phyloP scores from a whole-genome alignment of 2,113 vertebrate genomes.

The Sturnira hondurensis region DNA sequence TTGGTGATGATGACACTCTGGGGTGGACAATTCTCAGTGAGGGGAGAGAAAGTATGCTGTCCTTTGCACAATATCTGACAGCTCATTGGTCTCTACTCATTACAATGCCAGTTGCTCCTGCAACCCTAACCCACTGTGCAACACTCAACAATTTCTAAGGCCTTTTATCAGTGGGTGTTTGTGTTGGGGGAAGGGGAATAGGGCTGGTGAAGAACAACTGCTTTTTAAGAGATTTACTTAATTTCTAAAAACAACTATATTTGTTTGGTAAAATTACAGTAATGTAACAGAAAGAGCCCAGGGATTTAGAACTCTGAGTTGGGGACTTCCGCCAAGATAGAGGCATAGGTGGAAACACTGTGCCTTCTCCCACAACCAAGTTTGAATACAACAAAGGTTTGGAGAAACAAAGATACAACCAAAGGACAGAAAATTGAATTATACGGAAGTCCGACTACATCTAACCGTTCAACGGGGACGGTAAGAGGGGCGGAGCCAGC shows the following conservation, averaged over 20 bases:
- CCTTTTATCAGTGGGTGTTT: neutral
- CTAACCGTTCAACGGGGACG: no score
- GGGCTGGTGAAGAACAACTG: neutral
- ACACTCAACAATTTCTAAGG: neutral
- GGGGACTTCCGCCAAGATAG: no score
- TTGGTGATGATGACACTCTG: neutral
- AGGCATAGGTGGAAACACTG: no score
- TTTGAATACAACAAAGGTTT: no score
- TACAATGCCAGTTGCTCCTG: neutral
- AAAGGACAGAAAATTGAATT: no score
- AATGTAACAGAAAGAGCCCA: neutral
- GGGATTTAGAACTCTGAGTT: neutral
- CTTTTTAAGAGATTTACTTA: conserved; percentile 6
- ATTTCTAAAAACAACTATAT: neutral
- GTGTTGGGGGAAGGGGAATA: neutral
- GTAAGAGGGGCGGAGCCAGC: no score
- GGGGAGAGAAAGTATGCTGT: no score
- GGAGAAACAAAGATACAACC: no score
- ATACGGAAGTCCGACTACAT: no score
- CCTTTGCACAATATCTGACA: neutral
- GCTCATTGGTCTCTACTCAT: neutral
- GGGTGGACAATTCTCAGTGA: neutral
- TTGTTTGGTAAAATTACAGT: neutral
- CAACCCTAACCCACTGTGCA: neutral
- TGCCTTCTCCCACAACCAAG: no score